A percentile compares a stretch with the other conserved stretches of the same genome.
These are phyloP conservation scores for Hyperopisus bebe DNA, from an alignment of 2,113 vertebrate genomes.

Conservation along the genomic window DNA sequence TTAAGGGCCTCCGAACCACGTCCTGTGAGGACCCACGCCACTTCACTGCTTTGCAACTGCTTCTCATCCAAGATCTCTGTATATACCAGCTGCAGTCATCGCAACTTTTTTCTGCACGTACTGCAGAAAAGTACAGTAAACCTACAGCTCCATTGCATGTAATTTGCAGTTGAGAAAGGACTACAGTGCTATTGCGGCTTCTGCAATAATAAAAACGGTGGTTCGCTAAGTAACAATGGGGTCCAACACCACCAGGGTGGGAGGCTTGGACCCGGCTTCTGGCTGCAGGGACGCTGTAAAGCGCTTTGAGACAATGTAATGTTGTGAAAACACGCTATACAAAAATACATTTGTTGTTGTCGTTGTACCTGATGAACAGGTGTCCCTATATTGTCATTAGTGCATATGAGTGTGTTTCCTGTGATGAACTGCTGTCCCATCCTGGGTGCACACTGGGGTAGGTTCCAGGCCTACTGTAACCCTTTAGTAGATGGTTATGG, in stretches of 20 bases:
- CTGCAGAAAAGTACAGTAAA: neutral
- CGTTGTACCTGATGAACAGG: neutral
- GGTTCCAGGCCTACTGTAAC: neutral
- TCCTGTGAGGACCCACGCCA: conserved; percentile 25
- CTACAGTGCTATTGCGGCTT: neutral
- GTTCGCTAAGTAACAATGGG: neutral
- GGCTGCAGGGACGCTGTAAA: neutral
- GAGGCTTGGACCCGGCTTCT: neutral
- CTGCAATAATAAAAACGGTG: neutral
- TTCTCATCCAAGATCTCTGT: neutral
- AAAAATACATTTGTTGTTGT: too few species aligned
- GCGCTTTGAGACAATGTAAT: too few species aligned
- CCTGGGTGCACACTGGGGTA: neutral
- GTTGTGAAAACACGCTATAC: too few species aligned
- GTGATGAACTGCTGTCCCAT: neutral
- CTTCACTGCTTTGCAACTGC: conserved; percentile 26
- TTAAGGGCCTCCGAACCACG: conserved; percentile 25
- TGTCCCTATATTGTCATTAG: neutral
- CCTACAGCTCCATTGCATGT: neutral
- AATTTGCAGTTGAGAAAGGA: neutral
- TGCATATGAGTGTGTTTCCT: neutral
- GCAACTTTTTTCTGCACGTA: neutral
- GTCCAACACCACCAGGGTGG: neutral
- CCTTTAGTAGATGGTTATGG: neutral
- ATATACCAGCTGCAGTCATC: neutral